Evolutionary conservation across 2,113 vertebrate genomes (phyloP).

Genomic region (Amia ocellicauda): DNA sequence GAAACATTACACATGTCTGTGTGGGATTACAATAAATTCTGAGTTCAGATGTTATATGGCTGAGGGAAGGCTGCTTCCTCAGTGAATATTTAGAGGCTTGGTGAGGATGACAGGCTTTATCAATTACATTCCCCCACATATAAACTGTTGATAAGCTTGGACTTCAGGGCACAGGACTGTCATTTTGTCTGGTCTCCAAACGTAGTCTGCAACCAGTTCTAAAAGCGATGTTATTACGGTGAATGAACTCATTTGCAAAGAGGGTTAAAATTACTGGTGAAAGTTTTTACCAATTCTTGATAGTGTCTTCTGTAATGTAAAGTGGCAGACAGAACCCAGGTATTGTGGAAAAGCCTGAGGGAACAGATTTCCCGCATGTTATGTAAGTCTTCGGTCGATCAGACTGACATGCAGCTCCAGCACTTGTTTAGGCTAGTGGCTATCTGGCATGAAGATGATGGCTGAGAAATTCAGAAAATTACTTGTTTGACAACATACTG

Average conservation of each 20-base stretch:
- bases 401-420: too few relatives aligned
- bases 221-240: not conserved
- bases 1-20: slow-evolving; percentile 45
- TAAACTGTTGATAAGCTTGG: not conserved
- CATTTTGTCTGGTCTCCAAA: not conserved
- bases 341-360: too few relatives aligned
- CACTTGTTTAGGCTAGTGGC: too few relatives aligned
- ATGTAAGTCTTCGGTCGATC: too few relatives aligned
- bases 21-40: slow-evolving; percentile 28
- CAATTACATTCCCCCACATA: not conserved
- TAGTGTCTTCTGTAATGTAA: not conserved
- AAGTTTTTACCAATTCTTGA: not conserved
- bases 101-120: not conserved
- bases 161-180: not conserved
- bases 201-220: not conserved
- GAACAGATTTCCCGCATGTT: too few relatives aligned
- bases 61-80: not conserved
- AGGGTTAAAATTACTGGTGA: slow-evolving; percentile 9
- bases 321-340: too few relatives aligned
- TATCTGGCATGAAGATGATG: too few relatives aligned
- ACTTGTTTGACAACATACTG: too few relatives aligned
- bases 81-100: not conserved
- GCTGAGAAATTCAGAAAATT: too few relatives aligned
- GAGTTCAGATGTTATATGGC: slow-evolving; percentile 23
- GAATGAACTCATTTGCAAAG: slow-evolving; percentile 1